phyloP scores from a whole-genome alignment of 2,113 vertebrate genomes.

The Cariama cristata region DNA sequence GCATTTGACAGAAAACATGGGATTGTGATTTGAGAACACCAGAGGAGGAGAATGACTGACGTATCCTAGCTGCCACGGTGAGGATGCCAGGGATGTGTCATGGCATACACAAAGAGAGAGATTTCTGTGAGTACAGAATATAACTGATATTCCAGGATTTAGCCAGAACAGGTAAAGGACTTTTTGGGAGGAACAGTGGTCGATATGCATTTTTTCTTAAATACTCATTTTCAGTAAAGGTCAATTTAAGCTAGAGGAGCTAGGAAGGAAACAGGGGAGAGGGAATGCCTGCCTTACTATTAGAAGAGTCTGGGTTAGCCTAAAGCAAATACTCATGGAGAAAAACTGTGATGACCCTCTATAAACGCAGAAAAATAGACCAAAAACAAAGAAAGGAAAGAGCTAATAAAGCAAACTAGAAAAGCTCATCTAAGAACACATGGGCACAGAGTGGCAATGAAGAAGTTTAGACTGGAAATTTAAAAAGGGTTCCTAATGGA shows the following conservation, averaged over 20 bases:
- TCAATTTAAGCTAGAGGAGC: not conserved
- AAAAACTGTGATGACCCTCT: not conserved
- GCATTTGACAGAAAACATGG: not conserved
- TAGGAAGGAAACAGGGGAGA: not conserved
- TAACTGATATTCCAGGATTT: not conserved
- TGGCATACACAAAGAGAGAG: not conserved
- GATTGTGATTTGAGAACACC: not conserved
- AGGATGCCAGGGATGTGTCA: not conserved
- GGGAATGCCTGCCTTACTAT: not conserved
- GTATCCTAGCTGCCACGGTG: rapidly evolving
- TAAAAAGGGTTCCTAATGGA: not conserved
- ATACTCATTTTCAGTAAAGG: not conserved
- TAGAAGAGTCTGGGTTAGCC: not conserved
- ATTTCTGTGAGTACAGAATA: not conserved
- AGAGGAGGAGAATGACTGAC: not conserved
- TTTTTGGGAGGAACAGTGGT: not conserved
- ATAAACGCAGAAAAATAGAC: not conserved
- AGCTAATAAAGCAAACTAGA: not conserved
- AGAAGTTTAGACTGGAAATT: not conserved
- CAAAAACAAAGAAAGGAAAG: not conserved
- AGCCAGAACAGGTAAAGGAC: not conserved
- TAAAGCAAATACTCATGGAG: not conserved
- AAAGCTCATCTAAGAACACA: not conserved
- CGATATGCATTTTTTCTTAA: not conserved
- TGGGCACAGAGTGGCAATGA: not conserved